Evolutionary conservation across 2,113 vertebrate species (phyloP), one percentile per base, ranked within the genome.

Genomic region (Falcunculus frontatus): DNA sequence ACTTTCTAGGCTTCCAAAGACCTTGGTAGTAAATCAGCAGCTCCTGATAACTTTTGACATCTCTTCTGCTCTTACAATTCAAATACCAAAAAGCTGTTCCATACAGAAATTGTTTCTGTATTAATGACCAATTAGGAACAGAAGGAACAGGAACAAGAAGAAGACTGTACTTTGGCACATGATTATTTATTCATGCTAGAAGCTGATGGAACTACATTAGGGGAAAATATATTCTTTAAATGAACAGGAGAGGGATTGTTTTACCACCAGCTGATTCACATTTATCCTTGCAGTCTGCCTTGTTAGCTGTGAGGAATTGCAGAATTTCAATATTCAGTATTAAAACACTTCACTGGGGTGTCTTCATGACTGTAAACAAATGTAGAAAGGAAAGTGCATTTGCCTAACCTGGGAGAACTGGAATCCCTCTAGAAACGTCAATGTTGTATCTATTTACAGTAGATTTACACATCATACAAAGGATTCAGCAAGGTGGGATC

Each of bases 111-210:
- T 59, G 15, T 70, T 90, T 56, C 52, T 78, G 3, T 78, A 75
- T 84, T 93, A 89, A 81, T 75, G 63, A 81, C 64, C 80, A 84
- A 78, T 86, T 92, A 93, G 44, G 44, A 87, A 57, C 50, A 87
- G 70, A 93, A 89, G 77, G 80, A 92, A 81, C 35, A 81, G 56
- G 46, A 90, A 76, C 12, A 76, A 83, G 57, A 68, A 63, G 47
- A 91, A 32, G 33, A 47, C 16, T 84, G 27, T 52, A 81, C 33
- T 84, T 77, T 78, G 68, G 29, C 16, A 64, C 32, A 63, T 30
- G 16, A 62, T 90, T 77, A 90, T 90, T 95, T 93, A 93, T 92
- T 95, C 47, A 81, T 89, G 27, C 26, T 78, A 74, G 47, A 89
- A 87, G 27, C 37, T 81, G 72, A 92, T 69, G 32, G 55, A 95